Percentiles rank a stretch among this genome's conserved stretches.
Evolutionary conservation across 2,113 vertebrate genomes (phyloP).

Genomic region (Mastomys natalensis): DNA sequence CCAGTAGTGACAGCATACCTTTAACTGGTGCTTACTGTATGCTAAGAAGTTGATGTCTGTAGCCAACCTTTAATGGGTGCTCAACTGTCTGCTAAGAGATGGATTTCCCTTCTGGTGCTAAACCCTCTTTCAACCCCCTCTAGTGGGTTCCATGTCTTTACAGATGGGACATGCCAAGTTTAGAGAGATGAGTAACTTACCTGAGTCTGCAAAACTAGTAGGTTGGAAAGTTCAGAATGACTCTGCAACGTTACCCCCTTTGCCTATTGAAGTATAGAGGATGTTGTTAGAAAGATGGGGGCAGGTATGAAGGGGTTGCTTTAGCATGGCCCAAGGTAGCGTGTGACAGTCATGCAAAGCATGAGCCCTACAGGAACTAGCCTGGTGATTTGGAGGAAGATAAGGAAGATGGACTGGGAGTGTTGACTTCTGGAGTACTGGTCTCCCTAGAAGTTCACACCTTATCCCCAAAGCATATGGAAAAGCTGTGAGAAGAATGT

Average conservation of each 20-base stretch:
- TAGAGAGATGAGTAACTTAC: not conserved
- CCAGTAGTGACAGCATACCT: not conserved
- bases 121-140: not conserved
- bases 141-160: not conserved
- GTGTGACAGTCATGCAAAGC: not conserved
- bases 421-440: not conserved
- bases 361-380: fast-evolving
- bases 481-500: not conserved
- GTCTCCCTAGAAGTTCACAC: not conserved
- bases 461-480: not conserved
- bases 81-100: not conserved
- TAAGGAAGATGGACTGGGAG: not conserved
- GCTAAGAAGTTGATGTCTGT: not conserved
- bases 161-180: not conserved
- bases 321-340: not conserved
- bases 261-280: not conserved
- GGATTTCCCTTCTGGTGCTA: not conserved
- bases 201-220: not conserved
- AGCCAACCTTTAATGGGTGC: not conserved
- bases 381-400: not conserved
- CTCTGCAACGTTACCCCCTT: not conserved
- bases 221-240: not conserved
- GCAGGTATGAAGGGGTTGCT: not conserved
- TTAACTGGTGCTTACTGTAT: not conserved
- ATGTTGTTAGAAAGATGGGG: not conserved